These are phyloP conservation scores for Leptinotarsa defecta DNA, from an alignment of 1,140 invertebrate genomes.

Conservation along the genomic window DNA sequence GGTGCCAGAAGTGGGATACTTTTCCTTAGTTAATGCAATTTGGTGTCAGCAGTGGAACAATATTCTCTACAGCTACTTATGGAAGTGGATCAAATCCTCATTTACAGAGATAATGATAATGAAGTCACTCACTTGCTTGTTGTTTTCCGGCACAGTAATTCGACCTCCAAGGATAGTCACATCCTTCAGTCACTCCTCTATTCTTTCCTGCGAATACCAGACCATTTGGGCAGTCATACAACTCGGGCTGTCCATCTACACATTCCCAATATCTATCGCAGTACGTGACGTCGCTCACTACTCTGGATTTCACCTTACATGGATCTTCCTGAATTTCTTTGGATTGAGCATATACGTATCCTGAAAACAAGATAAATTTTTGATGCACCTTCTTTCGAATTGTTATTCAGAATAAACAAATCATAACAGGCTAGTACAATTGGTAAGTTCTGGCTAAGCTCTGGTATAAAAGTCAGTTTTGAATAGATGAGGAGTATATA, in stretches of 20 bases:
- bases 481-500: too few relatives aligned
- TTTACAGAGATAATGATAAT: too few relatives aligned
- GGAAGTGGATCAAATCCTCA: too few relatives aligned
- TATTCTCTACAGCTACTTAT: too few relatives aligned
- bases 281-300: constrained; percentile 77
- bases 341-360: constrained; percentile 50
- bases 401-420: neutral
- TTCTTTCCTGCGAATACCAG: constrained; percentile 87
- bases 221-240: constrained; percentile 89
- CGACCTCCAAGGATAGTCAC: constrained; percentile 87
- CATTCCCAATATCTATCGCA: constrained; percentile 91
- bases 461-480: too few relatives aligned
- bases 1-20: too few relatives aligned
- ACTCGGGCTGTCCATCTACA: constrained; percentile 72
- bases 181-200: constrained; percentile 82
- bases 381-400: neutral
- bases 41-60: too few relatives aligned
- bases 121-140: constrained; percentile 66
- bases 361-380: constrained; percentile 31
- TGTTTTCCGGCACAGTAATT: constrained; percentile 82
- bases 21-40: too few relatives aligned
- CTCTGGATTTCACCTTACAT: constrained; percentile 74
- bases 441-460: too few relatives aligned
- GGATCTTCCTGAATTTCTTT: constrained; percentile 69
- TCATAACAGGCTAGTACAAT: too few relatives aligned